Conservation (phyloP, 1,140 invertebrate species). For the Matsumurasca onukii region DNA sequence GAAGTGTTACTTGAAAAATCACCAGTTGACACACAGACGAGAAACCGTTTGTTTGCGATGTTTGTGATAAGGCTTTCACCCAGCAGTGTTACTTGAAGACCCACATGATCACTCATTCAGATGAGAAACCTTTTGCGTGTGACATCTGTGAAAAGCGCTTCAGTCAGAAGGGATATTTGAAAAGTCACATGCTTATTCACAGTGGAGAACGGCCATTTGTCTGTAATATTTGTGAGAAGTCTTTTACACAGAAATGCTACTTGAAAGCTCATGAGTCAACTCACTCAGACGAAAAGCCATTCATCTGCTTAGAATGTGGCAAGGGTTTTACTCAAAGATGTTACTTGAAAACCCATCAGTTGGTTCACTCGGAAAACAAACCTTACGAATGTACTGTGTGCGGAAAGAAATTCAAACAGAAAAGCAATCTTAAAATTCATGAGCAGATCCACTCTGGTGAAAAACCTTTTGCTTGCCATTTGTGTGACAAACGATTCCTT, state of each 20-base stretch:
- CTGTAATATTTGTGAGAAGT: slow-evolving; percentile 54
- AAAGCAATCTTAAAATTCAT: slow-evolving; percentile 64
- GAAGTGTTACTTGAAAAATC: slow-evolving; percentile 39
- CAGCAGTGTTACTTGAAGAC: slow-evolving; percentile 52
- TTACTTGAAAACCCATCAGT: slow-evolving; percentile 50
- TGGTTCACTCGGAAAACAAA: slow-evolving; percentile 47
- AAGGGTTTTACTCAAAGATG: slow-evolving; percentile 51
- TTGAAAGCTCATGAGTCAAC: slow-evolving; percentile 50
- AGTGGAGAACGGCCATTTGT: slow-evolving; percentile 48
- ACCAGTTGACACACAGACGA: slow-evolving; percentile 58
- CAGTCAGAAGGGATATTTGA: slow-evolving; percentile 48
- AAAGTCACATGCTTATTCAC: slow-evolving; percentile 48
- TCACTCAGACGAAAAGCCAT: slow-evolving; percentile 47
- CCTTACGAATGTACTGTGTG: slow-evolving; percentile 50
- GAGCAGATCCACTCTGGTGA: slow-evolving; percentile 95
- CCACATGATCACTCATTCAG: slow-evolving; percentile 43
- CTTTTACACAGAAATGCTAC: slow-evolving; percentile 50
- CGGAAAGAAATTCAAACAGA: slow-evolving; percentile 47
- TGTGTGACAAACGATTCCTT: slow-evolving; percentile 58
- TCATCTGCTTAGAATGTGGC: slow-evolving; percentile 50
- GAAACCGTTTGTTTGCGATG: slow-evolving; percentile 67
- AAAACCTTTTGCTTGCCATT: slow-evolving; percentile 87
- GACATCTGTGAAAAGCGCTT: slow-evolving; percentile 54
- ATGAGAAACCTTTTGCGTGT: slow-evolving; percentile 53
- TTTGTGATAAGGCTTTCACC: slow-evolving; percentile 71